Conservation (phyloP, 2,888 invertebrate genomes). For the Pyrgus malvae region DNA sequence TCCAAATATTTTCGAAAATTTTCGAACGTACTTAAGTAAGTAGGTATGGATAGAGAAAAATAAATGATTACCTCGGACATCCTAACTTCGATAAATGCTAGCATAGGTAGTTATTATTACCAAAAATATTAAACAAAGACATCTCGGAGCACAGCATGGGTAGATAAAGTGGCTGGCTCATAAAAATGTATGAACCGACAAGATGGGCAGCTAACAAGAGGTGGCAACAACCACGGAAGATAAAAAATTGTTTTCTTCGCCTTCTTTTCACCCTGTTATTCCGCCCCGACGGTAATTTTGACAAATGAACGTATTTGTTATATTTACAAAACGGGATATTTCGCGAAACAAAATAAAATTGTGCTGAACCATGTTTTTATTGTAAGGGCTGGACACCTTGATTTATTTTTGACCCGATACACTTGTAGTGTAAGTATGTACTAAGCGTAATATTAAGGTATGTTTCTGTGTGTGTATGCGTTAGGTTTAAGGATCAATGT, state of each 20-base stretch:
- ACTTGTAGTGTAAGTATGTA: no score
- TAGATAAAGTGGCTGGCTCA: slow-evolving; percentile 69
- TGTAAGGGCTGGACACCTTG: slow-evolving; percentile 4
- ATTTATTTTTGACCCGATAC: slow-evolving; percentile 5
- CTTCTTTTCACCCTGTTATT: slow-evolving; percentile 62
- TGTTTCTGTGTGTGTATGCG: no score
- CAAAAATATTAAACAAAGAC: no score
- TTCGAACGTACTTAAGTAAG: no score
- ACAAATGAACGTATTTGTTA: slow-evolving; percentile 69
- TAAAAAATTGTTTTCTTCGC: slow-evolving; percentile 31
- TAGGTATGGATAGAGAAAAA: no score
- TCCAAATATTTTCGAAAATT: no score
- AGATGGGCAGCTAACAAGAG: slow-evolving; percentile 71
- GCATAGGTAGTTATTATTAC: no score
- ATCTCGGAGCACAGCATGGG: slow-evolving; percentile 57
- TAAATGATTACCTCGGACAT: no score
- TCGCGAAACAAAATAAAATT: slow-evolving; percentile 20
- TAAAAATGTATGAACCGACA: slow-evolving; percentile 77
- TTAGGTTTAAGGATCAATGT: no score
- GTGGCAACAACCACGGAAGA: slow-evolving; percentile 28
- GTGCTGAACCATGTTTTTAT: slow-evolving; percentile 24
- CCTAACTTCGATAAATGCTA: no score
- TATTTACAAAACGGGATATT: slow-evolving; percentile 39
- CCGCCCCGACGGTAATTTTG: slow-evolving; percentile 77
- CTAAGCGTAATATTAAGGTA: no score